phyloP scores from a whole-genome alignment of 2,797 vertebrate genomes.

The Lagocephalus sceleratus region DNA sequence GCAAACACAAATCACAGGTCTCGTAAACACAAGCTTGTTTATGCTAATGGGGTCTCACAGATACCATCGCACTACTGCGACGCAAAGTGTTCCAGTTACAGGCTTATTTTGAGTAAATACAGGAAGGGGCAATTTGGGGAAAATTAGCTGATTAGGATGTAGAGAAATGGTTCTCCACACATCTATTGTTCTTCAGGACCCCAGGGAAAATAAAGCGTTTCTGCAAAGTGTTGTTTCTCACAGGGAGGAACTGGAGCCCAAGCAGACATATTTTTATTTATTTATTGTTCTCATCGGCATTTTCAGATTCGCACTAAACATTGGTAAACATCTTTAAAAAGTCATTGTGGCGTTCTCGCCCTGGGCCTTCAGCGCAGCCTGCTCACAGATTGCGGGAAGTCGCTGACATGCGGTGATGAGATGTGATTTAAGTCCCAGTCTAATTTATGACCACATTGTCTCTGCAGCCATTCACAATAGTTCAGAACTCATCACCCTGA shows the following conservation, averaged over 20 bases:
- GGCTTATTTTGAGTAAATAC: constrained; percentile 59
- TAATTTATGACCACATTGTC: constrained; percentile 75
- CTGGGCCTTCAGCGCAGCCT: constrained; percentile 24
- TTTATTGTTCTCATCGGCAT: constrained; percentile 15
- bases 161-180: constrained; percentile 29
- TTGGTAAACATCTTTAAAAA: constrained; percentile 44
- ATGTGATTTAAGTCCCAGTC: constrained; percentile 58
- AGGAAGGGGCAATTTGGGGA: constrained; percentile 65
- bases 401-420: constrained; percentile 56
- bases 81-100: constrained; percentile 30
- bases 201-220: not conserved
- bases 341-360: constrained; percentile 36
- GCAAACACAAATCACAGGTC: constrained; percentile 10
- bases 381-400: constrained; percentile 55
- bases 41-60: constrained; percentile 34
- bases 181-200: constrained; percentile 18
- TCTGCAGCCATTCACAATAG: constrained; percentile 48
- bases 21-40: constrained; percentile 15
- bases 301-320: constrained; percentile 17
- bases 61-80: constrained; percentile 34
- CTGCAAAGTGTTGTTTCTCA: not conserved
- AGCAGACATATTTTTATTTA: constrained; percentile 1
- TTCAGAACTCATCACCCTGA: constrained; percentile 50
- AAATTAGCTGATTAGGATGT: constrained; percentile 35
- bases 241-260: not conserved